phyloP scores from a whole-genome alignment of 2,113 vertebrate species.

The Tringa solitaria region DNA sequence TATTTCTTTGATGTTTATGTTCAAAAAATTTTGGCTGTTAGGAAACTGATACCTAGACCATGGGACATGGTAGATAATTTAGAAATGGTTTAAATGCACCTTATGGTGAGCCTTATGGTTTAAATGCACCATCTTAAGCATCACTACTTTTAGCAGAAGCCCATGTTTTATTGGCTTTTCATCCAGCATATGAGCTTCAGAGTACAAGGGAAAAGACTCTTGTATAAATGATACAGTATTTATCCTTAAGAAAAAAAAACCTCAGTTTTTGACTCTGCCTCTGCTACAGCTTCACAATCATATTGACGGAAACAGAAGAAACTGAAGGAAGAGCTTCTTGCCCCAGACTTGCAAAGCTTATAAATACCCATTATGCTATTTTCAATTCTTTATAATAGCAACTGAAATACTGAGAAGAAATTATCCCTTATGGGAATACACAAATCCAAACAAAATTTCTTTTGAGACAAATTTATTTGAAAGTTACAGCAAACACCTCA shows the following conservation, averaged over 20 bases:
- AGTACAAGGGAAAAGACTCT: not conserved
- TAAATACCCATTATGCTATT: not conserved
- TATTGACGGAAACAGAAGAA: not conserved
- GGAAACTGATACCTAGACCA: not conserved
- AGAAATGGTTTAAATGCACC: not conserved
- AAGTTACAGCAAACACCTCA: not conserved
- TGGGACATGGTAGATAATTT: not conserved
- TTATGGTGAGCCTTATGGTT: not conserved
- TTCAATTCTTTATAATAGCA: not conserved
- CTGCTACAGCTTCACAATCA: not conserved
- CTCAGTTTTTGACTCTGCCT: not conserved
- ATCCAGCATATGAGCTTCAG: not conserved
- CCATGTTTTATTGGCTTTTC: not conserved
- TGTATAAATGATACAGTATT: not conserved
- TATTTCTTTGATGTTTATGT: not conserved
- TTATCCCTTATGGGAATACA: not conserved
- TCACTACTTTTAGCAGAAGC: not conserved
- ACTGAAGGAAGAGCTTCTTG: not conserved
- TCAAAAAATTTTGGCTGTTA: not conserved
- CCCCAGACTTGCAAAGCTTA: not conserved
- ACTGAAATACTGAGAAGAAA: not conserved
- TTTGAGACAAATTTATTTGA: not conserved
- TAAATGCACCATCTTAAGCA: not conserved
- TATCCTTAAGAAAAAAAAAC: not conserved
- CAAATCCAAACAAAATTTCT: not conserved